Percentiles rank a stretch among this genome's conserved stretches.
phyloP scores from a whole-genome alignment of 2,113 vertebrate genomes.

The Erythrolamprus reginae region DNA sequence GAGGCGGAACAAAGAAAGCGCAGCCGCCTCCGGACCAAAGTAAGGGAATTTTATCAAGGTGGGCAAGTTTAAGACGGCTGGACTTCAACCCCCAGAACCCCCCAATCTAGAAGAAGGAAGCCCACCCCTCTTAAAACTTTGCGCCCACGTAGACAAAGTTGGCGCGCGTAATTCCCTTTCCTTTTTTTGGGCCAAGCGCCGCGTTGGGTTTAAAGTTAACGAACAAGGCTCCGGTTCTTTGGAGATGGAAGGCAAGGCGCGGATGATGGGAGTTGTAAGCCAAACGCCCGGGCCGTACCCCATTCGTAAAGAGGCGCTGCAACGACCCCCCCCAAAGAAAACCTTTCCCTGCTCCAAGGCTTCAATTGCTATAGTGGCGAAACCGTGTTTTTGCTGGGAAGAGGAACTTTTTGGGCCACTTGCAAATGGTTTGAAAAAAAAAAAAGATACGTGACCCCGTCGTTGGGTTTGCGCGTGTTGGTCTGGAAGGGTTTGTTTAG shows the following conservation, averaged over 20 bases:
- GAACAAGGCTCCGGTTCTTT: not conserved
- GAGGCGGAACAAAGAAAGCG: too few species aligned
- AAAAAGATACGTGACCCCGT: accelerated
- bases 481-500: not conserved
- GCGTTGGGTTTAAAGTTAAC: not conserved
- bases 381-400: not conserved
- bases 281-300: not conserved
- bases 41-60: not conserved
- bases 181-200: not conserved
- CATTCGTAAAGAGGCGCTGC: not conserved
- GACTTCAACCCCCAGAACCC: not conserved
- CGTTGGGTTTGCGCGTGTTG: not conserved
- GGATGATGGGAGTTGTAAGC: not conserved
- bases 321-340: not conserved
- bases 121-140: not conserved
- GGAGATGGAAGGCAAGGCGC: not conserved
- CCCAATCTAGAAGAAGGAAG: not conserved
- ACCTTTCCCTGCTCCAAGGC: not conserved
- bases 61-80: not conserved
- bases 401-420: not conserved
- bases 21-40: not conserved
- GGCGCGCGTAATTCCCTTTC: not conserved
- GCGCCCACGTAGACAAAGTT: too few species aligned
- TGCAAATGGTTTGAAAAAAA: not conserved
- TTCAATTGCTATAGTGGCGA: not conserved